Base-by-base conservation (phyloP, 2,888 invertebrate species). In the Caenorhabditis sp. region DNA sequence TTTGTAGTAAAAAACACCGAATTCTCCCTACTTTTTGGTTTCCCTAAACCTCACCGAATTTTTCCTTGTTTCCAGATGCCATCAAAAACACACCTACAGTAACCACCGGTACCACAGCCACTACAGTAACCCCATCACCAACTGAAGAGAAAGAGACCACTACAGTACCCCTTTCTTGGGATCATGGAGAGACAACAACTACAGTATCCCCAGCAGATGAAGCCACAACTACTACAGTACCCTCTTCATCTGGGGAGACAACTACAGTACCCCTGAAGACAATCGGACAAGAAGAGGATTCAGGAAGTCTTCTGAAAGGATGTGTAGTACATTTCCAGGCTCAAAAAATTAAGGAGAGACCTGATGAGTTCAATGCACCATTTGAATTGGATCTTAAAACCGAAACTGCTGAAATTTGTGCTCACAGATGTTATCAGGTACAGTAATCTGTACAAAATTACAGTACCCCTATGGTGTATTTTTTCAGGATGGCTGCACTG, bases 401-500 rank as follows among this genome's bases (percentile, higher is more conserved):
- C 23, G 70, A 70, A 17, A 80, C 80, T n/a, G 60, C 78, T 0
- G 83, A 81, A 56, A 76, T 82, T 10, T 84, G 84, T 56, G 84
- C 84, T 17, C 79, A 80, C 63, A 68, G 75, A 7, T 84, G 84
- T 67, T 84, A 82, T 49, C 84, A 83, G 70, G 81, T 78, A 61
- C 14, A 20, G 17, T 38, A 52, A 23, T 17, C 43, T 36, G 36
- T 8, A 36, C 27, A 12, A 20, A 12, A 14, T 20, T n/a, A 12
- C 14, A 53, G 0, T 17, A 36, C 26, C 23, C 17, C 36, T 20
- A 23, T 38, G n/a, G n/a, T n/a, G n/a, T n/a, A n/a, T 25, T 27
- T 38, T 69, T 71, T 52, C 50, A 83, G 79, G 83, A 84, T 52
- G 85, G 85, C 0, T 85, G 85, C 54, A 82, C 84, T 0, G 83